Evolutionary conservation across 2,113 vertebrate genomes (phyloP).

Genomic region (Leptosomus discolor): DNA sequence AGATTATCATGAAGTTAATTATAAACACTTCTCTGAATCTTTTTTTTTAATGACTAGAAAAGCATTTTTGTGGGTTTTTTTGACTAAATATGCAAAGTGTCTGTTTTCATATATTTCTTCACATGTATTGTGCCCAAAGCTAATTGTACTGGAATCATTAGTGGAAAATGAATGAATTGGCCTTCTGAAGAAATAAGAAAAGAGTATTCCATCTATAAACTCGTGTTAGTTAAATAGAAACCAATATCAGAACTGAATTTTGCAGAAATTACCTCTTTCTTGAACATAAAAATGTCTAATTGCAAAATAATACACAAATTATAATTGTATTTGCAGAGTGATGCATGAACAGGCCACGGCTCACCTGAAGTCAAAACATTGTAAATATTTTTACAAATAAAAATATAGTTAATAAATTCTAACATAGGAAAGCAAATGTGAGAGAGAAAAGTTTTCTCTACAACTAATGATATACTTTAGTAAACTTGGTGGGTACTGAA

Average conservation of each 20-base stretch:
- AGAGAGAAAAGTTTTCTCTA: not conserved
- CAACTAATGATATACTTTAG: not conserved
- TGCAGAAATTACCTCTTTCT: not conserved
- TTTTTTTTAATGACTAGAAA: not conserved
- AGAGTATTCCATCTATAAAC: not conserved
- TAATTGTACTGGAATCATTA: not conserved
- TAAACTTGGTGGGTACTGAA: not conserved
- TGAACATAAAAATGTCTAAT: not conserved
- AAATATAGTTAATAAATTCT: not conserved
- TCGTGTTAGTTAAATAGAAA: not conserved
- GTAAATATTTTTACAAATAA: not conserved
- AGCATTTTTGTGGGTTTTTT: rapidly evolving
- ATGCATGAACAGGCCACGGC: not conserved
- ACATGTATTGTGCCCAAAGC: not conserved
- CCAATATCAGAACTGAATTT: not conserved
- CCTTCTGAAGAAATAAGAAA: not conserved
- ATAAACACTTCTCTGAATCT: not conserved
- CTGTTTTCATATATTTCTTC: not conserved
- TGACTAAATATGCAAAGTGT: not conserved
- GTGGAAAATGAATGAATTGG: not conserved
- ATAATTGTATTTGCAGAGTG: not conserved
- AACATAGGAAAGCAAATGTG: not conserved
- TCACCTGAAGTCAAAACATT: not conserved
- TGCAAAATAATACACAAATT: not conserved
- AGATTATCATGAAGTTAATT: not conserved